These are phyloP conservation scores for Bhutanitis thaidina DNA, from an alignment of 2,888 invertebrate genomes.

Conservation along the genomic window DNA sequence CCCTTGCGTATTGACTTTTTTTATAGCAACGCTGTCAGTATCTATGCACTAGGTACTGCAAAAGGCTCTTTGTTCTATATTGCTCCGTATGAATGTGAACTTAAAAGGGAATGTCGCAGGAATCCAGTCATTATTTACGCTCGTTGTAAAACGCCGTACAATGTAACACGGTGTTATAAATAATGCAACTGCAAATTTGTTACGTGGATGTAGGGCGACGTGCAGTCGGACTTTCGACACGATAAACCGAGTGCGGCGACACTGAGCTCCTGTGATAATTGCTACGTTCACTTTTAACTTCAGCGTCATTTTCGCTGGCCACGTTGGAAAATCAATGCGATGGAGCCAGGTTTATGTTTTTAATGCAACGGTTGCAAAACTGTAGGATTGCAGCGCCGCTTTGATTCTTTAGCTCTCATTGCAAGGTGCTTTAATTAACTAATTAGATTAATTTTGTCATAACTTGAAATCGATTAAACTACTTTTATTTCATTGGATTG, in stretches of 20 bases:
- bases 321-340: constrained; percentile 12
- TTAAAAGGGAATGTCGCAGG: constrained; percentile 12
- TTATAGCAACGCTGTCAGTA: background rate
- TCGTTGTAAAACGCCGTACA: constrained; percentile 18
- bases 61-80: constrained; percentile 4
- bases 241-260: constrained; percentile 29
- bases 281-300: constrained; percentile 29
- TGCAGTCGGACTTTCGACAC: constrained; percentile 30
- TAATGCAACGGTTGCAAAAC: background rate
- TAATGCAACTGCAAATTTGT: constrained; percentile 31
- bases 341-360: background rate
- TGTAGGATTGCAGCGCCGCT: background rate
- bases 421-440: too few species aligned
- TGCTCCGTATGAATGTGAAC: background rate
- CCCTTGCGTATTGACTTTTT: constrained; percentile 5
- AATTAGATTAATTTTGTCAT: too few species aligned
- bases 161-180: constrained; percentile 20
- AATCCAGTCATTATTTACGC: constrained; percentile 18
- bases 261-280: constrained; percentile 22
- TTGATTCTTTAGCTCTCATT: too few species aligned
- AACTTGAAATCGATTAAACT: too few species aligned
- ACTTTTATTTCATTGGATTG: too few species aligned
- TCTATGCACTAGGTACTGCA: background rate
- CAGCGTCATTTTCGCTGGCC: constrained; percentile 24
- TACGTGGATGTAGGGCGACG: constrained; percentile 33